phyloP scores from a whole-genome alignment of 1,140 invertebrate genomes.

The Anthonomus grandis region DNA sequence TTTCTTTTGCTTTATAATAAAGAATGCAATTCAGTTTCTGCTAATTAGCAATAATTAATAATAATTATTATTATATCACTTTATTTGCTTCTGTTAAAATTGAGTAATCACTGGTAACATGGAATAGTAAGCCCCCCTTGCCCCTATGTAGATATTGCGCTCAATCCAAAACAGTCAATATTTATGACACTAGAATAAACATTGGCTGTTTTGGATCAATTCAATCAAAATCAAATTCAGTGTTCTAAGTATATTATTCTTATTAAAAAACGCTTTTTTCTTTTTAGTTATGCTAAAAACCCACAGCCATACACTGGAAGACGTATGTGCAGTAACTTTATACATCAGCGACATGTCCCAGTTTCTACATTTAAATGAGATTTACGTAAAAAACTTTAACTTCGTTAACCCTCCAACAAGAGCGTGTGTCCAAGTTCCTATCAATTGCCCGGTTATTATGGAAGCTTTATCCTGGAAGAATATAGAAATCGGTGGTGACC shows the following conservation, averaged over 20 bases:
- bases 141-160: too few relatives aligned
- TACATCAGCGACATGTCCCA: constrained; percentile 79
- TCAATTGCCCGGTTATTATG: constrained; percentile 72
- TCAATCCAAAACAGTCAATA: too few relatives aligned
- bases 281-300: constrained; percentile 30
- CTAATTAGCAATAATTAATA: too few relatives aligned
- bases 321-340: constrained; percentile 76
- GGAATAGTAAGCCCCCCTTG: too few relatives aligned
- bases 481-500: constrained; percentile 24
- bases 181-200: too few relatives aligned
- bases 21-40: too few relatives aligned
- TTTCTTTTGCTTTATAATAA: too few relatives aligned
- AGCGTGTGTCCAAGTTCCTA: constrained; percentile 79
- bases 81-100: too few relatives aligned
- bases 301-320: constrained; percentile 58
- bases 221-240: too few relatives aligned
- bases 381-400: constrained; percentile 71
- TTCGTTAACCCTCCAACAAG: constrained; percentile 83
- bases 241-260: not conserved
- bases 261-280: not conserved
- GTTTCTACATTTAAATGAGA: constrained; percentile 72
- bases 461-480: constrained; percentile 70
- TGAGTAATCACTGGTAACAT: too few relatives aligned
- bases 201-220: too few relatives aligned
- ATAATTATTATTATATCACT: too few relatives aligned